These are phyloP conservation scores for Stegostoma tigrinum DNA, from an alignment of 2,113 vertebrate species.

Conservation along the genomic window DNA sequence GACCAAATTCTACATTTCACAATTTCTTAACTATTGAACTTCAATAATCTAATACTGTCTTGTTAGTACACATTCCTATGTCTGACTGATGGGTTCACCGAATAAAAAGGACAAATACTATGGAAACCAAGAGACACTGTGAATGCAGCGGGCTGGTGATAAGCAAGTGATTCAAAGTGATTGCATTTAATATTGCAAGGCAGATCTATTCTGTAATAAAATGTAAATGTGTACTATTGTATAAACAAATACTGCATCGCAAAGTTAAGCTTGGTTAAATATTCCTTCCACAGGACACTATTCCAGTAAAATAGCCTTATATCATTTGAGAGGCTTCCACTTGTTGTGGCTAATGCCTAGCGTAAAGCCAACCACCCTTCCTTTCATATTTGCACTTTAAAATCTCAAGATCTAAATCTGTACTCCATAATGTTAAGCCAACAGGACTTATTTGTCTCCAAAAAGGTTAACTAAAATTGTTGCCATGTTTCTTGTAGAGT, in stretches of 20 bases:
- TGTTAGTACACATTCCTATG: constrained; percentile 35
- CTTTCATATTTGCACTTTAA: constrained; percentile 24
- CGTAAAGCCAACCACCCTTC: constrained; percentile 15
- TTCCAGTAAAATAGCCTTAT: constrained; percentile 25
- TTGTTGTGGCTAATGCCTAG: constrained; percentile 5
- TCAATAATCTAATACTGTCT: constrained; percentile 36
- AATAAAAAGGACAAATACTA: constrained; percentile 31
- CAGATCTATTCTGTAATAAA: constrained; percentile 33
- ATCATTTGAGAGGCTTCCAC: constrained; percentile 28
- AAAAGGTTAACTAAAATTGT: constrained; percentile 4
- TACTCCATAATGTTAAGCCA: constrained; percentile 31
- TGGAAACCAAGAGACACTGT: constrained; percentile 30
- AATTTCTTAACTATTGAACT: constrained; percentile 32
- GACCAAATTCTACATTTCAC: constrained; percentile 1
- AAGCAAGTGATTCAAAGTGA: constrained; percentile 34
- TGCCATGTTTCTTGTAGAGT: neutral
- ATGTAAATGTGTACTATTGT: constrained; percentile 34
- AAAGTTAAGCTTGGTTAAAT: constrained; percentile 37
- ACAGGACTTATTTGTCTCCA: neutral
- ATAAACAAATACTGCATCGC: constrained; percentile 36
- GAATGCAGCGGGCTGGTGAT: constrained; percentile 33
- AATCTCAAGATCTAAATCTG: constrained; percentile 30
- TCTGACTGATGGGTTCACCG: constrained; percentile 3
- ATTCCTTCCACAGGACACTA: constrained; percentile 36
- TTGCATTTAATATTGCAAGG: constrained; percentile 36